These are phyloP conservation scores for Thera obeliscata DNA, from an alignment of 2,888 invertebrate species.

Conservation along the genomic window DNA sequence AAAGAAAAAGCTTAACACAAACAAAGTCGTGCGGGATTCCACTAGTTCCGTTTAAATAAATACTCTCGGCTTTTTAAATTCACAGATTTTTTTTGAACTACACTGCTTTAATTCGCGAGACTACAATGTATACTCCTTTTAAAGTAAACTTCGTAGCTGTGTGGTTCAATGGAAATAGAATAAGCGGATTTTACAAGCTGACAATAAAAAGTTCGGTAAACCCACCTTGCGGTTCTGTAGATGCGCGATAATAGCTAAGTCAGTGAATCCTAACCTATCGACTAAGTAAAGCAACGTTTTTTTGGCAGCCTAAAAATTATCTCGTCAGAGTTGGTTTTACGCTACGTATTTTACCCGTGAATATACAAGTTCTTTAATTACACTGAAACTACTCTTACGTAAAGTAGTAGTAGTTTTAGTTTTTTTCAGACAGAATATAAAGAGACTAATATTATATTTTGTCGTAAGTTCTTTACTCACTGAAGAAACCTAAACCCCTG, in stretches of 20 bases:
- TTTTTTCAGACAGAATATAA: not conserved
- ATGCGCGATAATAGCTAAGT: not conserved
- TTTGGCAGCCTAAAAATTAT: no score
- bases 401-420: not conserved
- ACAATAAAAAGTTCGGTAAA: conserved; percentile 10
- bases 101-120: conserved; percentile 33
- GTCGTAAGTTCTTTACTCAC: not conserved
- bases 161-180: conserved; percentile 20
- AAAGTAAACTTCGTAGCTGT: conserved; percentile 31
- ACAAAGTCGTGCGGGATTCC: no score
- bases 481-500: conserved; percentile 12
- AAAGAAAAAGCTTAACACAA: no score
- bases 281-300: no score
- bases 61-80: not conserved
- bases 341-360: no score
- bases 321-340: no score
- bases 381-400: no score
- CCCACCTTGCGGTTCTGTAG: conserved; percentile 7
- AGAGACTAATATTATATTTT: not conserved
- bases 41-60: conserved; percentile 1
- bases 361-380: no score
- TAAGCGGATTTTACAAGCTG: conserved; percentile 12
- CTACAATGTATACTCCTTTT: conserved; percentile 34
- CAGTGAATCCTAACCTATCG: no score
- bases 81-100: conserved; percentile 24